Conservation (phyloP, 2,113 vertebrate genomes). For the Gallinago undulata region DNA sequence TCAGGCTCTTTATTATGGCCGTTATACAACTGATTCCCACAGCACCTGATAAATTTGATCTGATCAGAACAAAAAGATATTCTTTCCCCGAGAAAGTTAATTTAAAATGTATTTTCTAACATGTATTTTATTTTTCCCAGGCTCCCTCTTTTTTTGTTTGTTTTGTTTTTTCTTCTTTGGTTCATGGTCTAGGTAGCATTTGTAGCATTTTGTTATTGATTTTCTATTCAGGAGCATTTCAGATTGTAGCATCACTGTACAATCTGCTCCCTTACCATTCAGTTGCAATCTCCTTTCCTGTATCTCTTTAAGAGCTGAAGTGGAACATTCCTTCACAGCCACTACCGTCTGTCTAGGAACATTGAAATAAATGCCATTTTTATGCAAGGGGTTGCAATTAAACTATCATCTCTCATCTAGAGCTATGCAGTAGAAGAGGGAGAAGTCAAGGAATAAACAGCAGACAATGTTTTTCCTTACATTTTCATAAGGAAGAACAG, state of each 20-base stretch:
- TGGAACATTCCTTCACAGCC: background rate
- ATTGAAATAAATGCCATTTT: background rate
- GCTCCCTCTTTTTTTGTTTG: background rate
- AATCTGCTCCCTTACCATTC: background rate
- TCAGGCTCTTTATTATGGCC: background rate
- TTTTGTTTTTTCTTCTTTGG: background rate
- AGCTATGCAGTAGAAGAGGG: background rate
- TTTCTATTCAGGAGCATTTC: slow-evolving; percentile 15
- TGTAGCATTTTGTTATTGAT: background rate
- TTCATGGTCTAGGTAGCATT: background rate
- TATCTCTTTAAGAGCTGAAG: background rate
- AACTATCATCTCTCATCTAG: background rate
- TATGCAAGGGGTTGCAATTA: background rate
- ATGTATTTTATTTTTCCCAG: background rate
- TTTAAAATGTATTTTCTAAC: background rate
- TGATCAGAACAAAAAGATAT: background rate
- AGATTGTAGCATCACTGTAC: background rate
- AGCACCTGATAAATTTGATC: background rate
- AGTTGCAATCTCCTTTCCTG: background rate
- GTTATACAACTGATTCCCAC: background rate
- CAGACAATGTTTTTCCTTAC: background rate
- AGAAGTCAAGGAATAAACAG: background rate
- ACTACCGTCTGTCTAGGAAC: background rate
- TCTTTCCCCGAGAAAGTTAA: background rate
- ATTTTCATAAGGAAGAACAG: background rate